phyloP scores from a whole-genome alignment of 2,113 vertebrate species.

The Eurypyga helias region DNA sequence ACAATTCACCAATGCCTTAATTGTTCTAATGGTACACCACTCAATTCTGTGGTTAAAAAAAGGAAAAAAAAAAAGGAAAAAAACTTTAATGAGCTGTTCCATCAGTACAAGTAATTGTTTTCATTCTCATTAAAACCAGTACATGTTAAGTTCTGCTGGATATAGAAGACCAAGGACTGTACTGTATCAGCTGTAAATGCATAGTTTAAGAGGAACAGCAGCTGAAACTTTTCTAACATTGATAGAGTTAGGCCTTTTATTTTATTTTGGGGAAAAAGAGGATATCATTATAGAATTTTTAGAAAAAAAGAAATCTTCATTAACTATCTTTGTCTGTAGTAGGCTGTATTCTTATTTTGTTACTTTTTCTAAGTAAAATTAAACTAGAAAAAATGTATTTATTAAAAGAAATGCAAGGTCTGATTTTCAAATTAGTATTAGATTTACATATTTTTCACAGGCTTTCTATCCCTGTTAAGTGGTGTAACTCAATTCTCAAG shows the following conservation, averaged over 20 bases:
- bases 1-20: neutral
- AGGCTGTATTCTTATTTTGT: neutral
- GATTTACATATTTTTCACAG: neutral
- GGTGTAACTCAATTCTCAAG: neutral
- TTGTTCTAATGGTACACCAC: neutral
- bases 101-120: neutral
- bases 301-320: neutral
- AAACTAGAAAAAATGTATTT: neutral
- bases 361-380: neutral
- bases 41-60: neutral
- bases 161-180: neutral
- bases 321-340: neutral
- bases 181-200: neutral
- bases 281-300: neutral
- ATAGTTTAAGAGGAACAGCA: neutral
- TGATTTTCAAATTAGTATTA: neutral
- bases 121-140: conserved; percentile 18
- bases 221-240: neutral
- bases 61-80: accelerated
- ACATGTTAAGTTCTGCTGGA: neutral
- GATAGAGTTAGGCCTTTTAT: neutral
- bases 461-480: neutral
- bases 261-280: neutral
- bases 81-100: conserved; percentile 17
- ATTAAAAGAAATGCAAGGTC: neutral